phyloP scores from a whole-genome alignment of 2,797 vertebrate genomes.

The Scolopax bukidnonensis region DNA sequence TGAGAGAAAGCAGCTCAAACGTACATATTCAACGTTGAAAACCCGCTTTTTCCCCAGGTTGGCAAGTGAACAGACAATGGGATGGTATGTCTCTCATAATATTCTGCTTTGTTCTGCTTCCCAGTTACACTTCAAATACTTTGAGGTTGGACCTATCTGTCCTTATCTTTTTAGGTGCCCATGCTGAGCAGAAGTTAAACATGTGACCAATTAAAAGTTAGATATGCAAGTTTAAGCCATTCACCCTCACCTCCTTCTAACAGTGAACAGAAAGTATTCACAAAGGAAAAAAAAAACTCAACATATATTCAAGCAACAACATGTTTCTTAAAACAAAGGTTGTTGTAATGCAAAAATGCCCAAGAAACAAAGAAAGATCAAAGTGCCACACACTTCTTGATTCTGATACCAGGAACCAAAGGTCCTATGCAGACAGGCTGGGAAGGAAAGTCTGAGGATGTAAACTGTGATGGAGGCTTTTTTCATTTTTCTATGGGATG shows the following conservation, averaged over 20 bases:
- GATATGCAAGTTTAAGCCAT: not conserved
- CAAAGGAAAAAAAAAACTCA: not conserved
- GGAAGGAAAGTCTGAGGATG: not conserved
- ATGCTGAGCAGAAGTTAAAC: not conserved
- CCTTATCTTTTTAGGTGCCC: not conserved
- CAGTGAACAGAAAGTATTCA: not conserved
- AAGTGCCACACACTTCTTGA: not conserved
- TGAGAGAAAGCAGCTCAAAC: not conserved
- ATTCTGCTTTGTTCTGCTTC: slow-evolving; percentile 22
- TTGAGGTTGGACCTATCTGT: not conserved
- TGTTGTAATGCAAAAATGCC: not conserved
- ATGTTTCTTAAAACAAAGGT: not conserved
- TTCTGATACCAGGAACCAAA: not conserved
- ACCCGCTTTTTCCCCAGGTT: not conserved
- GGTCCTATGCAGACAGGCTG: not conserved
- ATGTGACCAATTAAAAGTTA: not conserved
- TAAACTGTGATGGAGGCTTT: not conserved
- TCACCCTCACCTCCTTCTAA: not conserved
- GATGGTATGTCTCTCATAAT: not conserved
- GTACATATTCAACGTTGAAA: not conserved
- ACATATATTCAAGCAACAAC: not conserved
- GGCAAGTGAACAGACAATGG: not conserved
- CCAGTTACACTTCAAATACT: not conserved
- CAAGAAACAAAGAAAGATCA: not conserved
- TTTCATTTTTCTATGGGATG: not conserved